Evolutionary conservation across 2,888 invertebrate genomes (phyloP).

Genomic region (Conchocele bisecta): DNA sequence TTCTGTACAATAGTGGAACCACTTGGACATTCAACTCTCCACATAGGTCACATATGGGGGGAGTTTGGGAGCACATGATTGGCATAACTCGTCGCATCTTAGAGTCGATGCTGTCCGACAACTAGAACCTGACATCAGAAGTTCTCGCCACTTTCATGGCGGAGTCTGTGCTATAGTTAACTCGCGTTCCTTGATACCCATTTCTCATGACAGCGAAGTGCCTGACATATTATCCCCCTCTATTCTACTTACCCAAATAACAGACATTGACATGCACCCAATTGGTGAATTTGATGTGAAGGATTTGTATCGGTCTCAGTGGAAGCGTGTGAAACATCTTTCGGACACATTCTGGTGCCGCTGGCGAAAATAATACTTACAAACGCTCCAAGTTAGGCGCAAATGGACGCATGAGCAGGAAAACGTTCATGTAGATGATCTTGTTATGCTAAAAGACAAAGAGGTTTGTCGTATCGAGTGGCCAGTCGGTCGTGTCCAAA

Average conservation of each 20-base stretch:
- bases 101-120: constrained; percentile 39
- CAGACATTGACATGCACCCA: neutral
- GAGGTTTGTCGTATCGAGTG: too few species aligned
- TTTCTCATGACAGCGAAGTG: constrained; percentile 42
- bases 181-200: constrained; percentile 34
- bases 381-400: neutral
- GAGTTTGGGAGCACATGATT: constrained; percentile 53
- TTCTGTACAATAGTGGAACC: constrained; percentile 21
- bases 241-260: constrained; percentile 39
- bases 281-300: constrained; percentile 4
- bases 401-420: neutral
- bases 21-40: constrained; percentile 53
- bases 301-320: constrained; percentile 37
- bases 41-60: constrained; percentile 53
- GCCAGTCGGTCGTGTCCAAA: too few species aligned
- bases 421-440: neutral
- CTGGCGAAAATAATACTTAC: constrained; percentile 39
- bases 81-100: constrained; percentile 43
- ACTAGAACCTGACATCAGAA: constrained; percentile 39
- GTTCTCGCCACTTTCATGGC: constrained; percentile 53
- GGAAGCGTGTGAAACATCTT: constrained; percentile 49
- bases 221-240: constrained; percentile 43
- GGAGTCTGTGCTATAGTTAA: constrained; percentile 51
- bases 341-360: constrained; percentile 47
- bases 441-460: neutral